Conservation (phyloP, 2,797 vertebrate genomes). For the Sarcoramphus papa region DNA sequence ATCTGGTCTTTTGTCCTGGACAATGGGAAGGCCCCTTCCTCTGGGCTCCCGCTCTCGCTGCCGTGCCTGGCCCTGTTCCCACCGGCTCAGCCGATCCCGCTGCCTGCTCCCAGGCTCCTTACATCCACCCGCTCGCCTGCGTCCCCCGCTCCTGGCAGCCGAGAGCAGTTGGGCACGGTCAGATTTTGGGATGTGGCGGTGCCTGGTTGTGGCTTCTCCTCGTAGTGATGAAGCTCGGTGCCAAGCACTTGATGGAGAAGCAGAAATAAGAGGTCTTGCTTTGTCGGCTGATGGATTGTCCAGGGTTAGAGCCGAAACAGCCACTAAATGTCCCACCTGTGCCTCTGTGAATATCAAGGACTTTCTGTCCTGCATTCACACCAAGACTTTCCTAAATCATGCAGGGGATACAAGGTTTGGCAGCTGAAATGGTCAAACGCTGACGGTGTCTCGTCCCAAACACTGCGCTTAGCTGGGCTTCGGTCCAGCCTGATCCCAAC, state of each 20-base stretch:
- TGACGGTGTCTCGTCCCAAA: fast-evolving
- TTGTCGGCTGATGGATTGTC: background rate
- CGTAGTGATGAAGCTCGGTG: background rate
- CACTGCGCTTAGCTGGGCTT: background rate
- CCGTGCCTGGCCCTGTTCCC: background rate
- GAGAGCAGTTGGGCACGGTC: background rate
- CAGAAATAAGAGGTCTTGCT: background rate
- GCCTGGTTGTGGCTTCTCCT: background rate
- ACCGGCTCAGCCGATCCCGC: fast-evolving
- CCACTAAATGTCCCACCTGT: background rate
- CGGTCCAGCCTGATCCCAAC: fast-evolving
- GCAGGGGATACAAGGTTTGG: background rate
- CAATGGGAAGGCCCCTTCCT: background rate
- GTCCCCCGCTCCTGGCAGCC: background rate
- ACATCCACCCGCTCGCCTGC: background rate
- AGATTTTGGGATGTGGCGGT: background rate
- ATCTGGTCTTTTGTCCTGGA: conserved; percentile 18
- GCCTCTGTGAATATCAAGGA: background rate
- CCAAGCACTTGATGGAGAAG: fast-evolving
- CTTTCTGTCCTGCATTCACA: background rate
- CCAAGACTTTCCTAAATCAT: background rate
- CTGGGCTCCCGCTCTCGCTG: fast-evolving
- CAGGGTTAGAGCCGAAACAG: background rate
- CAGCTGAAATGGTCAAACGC: background rate
- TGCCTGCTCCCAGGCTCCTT: background rate